A percentile compares a stretch with the other conserved stretches of the same genome.
These are phyloP conservation scores for Nyctibius grandis DNA, from an alignment of 2,797 vertebrate species.

Conservation along the genomic window DNA sequence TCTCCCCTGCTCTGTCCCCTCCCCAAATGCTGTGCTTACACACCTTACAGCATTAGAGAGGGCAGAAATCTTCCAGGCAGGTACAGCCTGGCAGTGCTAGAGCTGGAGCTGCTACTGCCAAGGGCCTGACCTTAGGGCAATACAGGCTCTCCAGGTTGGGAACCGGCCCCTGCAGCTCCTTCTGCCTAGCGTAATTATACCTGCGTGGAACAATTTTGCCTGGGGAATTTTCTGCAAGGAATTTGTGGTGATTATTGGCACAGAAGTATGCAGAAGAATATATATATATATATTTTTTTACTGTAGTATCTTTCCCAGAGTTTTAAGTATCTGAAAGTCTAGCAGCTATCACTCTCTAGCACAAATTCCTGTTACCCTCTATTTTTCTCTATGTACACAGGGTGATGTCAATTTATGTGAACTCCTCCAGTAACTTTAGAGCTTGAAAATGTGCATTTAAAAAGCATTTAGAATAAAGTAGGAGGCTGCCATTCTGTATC, in stretches of 20 bases:
- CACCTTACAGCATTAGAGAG: too few relatives aligned
- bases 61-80: not conserved
- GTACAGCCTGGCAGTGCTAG: not conserved
- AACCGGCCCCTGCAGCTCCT: not conserved
- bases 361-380: not conserved
- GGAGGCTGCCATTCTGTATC: not conserved
- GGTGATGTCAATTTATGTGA: fast-evolving
- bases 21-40: not conserved
- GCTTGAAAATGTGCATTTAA: not conserved
- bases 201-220: not conserved
- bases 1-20: not conserved
- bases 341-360: not conserved
- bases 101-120: not conserved
- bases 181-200: not conserved
- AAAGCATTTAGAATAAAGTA: not conserved
- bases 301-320: not conserved
- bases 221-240: not conserved
- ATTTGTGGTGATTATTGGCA: not conserved
- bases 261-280: not conserved
- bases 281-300: not conserved
- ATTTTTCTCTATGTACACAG: not conserved
- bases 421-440: not conserved
- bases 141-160: not conserved
- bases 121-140: not conserved
- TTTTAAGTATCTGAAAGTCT: not conserved